These are phyloP conservation scores for Lordiphosa fenestrarum DNA, from an alignment of 2,888 invertebrate species.

Conservation along the genomic window DNA sequence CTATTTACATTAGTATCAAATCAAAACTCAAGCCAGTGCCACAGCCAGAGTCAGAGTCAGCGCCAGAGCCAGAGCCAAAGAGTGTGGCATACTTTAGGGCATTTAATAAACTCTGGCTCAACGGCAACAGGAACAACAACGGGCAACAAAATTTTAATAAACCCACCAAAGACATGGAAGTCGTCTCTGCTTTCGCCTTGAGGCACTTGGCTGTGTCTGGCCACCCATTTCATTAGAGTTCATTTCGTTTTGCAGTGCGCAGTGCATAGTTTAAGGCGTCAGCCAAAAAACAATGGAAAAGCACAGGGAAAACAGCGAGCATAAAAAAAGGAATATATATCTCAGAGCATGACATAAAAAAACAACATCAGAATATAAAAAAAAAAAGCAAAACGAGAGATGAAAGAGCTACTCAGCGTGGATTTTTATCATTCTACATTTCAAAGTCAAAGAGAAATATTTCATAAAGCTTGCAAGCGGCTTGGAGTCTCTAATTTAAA, in stretches of 20 bases:
- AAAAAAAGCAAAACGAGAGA: not conserved
- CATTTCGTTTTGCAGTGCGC: conserved; percentile 28
- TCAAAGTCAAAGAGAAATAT: no score
- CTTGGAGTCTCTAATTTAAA: no score
- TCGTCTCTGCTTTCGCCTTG: conserved; percentile 9
- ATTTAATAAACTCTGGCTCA: conserved; percentile 37
- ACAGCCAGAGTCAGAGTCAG: conserved; percentile 1
- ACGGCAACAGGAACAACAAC: conserved; percentile 14
- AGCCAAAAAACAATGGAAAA: conserved; percentile 1
- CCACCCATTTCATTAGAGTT: conserved; percentile 22
- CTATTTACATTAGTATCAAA: conserved; percentile 67
- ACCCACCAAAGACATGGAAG: conserved; percentile 18
- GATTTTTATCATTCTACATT: no score
- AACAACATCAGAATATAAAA: not conserved
- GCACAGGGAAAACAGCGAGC: not conserved
- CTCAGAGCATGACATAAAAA: not conserved
- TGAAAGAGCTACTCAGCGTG: no score
- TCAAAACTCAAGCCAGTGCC: conserved; percentile 43
- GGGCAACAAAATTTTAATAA: conserved; percentile 43
- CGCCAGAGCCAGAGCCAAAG: conserved; percentile 1
- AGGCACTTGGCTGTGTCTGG: conserved; percentile 24
- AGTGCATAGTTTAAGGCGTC: conserved; percentile 55
- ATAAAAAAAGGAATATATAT: conserved; percentile 1
- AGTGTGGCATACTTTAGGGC: conserved; percentile 24
- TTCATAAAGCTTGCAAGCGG: no score